Conservation (phyloP, 2,797 vertebrate genomes). For the Centroberyx gerrardi region DNA sequence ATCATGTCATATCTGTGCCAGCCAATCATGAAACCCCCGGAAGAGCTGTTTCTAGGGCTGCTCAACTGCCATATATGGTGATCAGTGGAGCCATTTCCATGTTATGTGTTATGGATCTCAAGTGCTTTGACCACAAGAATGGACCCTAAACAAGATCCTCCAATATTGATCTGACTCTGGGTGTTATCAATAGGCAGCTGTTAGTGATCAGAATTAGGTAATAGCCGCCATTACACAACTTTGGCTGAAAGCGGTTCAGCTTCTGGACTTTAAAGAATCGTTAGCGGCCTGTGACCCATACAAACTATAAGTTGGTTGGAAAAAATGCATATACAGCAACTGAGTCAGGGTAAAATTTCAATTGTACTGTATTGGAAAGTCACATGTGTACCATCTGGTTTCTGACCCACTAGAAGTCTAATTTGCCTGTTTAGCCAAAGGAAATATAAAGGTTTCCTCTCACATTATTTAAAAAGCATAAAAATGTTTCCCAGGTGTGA, state of each 20-base stretch:
- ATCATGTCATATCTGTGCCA: constrained; percentile 31
- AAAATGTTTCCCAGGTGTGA: too few relatives aligned
- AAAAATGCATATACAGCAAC: neutral
- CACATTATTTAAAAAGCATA: too few relatives aligned
- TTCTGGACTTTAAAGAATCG: constrained; percentile 17
- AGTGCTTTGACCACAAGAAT: neutral
- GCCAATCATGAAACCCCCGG: constrained; percentile 38
- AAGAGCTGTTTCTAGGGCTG: constrained; percentile 40
- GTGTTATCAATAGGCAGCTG: constrained; percentile 38
- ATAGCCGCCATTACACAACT: constrained; percentile 44
- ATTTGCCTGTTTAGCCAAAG: too few relatives aligned
- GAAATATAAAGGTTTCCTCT: too few relatives aligned
- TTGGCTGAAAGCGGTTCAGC: constrained; percentile 24
- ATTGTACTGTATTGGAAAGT: neutral
- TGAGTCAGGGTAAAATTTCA: neutral
- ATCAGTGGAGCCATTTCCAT: neutral
- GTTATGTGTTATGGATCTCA: neutral
- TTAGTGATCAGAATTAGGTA: constrained; percentile 34
- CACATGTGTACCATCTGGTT: neutral
- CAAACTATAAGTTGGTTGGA: constrained; percentile 9
- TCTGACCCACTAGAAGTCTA: neutral
- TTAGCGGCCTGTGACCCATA: constrained; percentile 3
- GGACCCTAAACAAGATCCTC: constrained; percentile 1
- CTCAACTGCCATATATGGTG: constrained; percentile 7
- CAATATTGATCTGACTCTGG: constrained; percentile 33